A percentile compares a stretch with the other conserved stretches of the same genome.
Evolutionary conservation across 2,797 vertebrate genomes (phyloP).

Genomic region (Kryptolebias ocellatus): DNA sequence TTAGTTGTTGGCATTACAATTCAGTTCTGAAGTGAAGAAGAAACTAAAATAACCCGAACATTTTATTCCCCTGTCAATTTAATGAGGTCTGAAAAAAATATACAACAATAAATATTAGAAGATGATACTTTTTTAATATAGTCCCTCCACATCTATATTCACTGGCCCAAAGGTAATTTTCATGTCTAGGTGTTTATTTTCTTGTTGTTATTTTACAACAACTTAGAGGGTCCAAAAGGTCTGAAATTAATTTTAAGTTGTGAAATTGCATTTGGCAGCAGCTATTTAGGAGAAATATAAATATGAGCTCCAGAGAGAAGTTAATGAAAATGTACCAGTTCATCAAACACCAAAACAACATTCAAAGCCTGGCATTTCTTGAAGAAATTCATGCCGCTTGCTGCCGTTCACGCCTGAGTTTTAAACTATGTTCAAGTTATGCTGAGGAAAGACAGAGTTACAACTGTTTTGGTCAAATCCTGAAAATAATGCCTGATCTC

Average conservation of each 20-base stretch:
- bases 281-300: not conserved
- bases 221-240: not conserved
- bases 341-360: not conserved
- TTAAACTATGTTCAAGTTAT: too few relatives aligned
- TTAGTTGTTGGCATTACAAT: not conserved
- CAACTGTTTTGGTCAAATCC: too few relatives aligned
- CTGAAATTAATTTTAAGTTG: not conserved
- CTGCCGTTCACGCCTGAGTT: too few relatives aligned
- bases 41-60: not conserved
- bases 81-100: not conserved
- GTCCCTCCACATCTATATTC: not conserved
- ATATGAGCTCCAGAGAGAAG: not conserved
- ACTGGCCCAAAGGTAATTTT: conserved; percentile 1
- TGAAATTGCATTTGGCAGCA: not conserved
- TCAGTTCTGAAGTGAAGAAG: not conserved
- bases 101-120: not conserved
- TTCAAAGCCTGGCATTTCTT: too few relatives aligned
- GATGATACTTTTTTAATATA: not conserved
- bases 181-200: not conserved
- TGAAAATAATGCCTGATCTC: too few relatives aligned
- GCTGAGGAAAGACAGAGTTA: too few relatives aligned
- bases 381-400: not conserved
- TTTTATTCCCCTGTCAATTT: not conserved
- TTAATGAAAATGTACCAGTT: not conserved
- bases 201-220: not conserved